These are phyloP conservation scores for Xestia sexstrigata DNA, from an alignment of 2,888 invertebrate species.

Conservation along the genomic window DNA sequence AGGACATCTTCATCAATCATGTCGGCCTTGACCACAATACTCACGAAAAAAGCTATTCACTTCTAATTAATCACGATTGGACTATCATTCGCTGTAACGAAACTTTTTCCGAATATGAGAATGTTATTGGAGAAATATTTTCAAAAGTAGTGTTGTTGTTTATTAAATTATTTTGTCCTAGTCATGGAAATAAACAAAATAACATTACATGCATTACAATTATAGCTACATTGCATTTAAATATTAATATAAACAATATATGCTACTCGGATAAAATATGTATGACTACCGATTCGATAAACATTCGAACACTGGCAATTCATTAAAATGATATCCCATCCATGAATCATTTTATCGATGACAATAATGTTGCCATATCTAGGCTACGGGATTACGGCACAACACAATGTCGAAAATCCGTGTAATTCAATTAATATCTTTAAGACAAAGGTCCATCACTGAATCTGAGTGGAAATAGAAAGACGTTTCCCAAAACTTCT, in stretches of 20 bases:
- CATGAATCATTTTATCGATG: neutral
- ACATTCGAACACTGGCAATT: neutral
- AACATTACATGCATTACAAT: too few relatives aligned
- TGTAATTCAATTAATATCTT: constrained; percentile 50
- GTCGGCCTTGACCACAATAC: neutral
- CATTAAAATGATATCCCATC: constrained; percentile 11
- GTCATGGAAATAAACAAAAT: neutral
- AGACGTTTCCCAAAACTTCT: constrained; percentile 51
- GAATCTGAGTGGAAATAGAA: constrained; percentile 39
- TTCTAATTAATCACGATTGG: constrained; percentile 52
- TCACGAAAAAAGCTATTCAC: constrained; percentile 21
- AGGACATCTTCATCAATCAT: constrained; percentile 44
- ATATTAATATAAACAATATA: neutral
- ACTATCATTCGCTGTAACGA: neutral
- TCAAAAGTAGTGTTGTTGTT: neutral
- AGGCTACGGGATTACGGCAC: neutral
- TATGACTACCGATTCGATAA: constrained; percentile 7
- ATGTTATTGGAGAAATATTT: neutral
- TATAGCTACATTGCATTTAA: too few relatives aligned
- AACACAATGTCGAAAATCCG: constrained; percentile 13
- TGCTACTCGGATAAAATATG: neutral
- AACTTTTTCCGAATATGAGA: constrained; percentile 6
- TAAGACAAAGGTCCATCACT: constrained; percentile 51
- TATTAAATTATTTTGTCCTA: neutral
- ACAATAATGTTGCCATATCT: constrained; percentile 15